phyloP scores from a whole-genome alignment of 2,888 invertebrate genomes.

The Philopedon plagiatum region DNA sequence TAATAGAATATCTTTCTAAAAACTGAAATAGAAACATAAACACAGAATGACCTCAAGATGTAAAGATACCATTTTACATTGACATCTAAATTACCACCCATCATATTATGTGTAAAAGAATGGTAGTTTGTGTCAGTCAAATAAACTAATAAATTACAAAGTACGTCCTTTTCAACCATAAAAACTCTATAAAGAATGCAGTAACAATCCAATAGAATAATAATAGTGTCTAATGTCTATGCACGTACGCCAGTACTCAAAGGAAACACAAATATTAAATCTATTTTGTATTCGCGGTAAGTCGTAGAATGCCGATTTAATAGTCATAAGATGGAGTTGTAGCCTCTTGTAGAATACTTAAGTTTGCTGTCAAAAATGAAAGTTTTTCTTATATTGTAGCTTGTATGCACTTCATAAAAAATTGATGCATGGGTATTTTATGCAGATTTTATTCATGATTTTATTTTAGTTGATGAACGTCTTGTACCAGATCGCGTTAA shows the following conservation, averaged over 20 bases:
- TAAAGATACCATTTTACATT: not conserved
- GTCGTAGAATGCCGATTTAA: constrained; percentile 13
- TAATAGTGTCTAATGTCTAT: constrained; percentile 21
- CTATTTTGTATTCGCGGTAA: constrained; percentile 8
- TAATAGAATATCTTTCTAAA: too few relatives aligned
- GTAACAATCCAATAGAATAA: constrained; percentile 20
- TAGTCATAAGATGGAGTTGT: constrained; percentile 18
- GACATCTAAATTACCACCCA: not conserved
- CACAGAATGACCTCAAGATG: not conserved
- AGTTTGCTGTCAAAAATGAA: not conserved
- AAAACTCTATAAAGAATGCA: constrained; percentile 19
- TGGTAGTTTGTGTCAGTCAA: not conserved
- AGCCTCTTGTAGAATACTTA: constrained; percentile 12
- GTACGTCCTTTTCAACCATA: constrained; percentile 16
- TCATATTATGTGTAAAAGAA: not conserved
- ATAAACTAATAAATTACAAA: constrained; percentile 23
- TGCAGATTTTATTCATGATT: too few relatives aligned
- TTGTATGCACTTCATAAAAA: not conserved
- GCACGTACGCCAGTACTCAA: constrained; percentile 18
- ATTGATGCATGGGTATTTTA: too few relatives aligned
- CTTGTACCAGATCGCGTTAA: too few relatives aligned
- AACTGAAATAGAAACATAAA: not conserved
- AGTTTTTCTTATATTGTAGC: not conserved
- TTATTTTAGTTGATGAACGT: too few relatives aligned
- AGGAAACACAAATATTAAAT: constrained; percentile 9